These are phyloP conservation scores for Zoanthus solanderi DNA, from an alignment of 92 coral and sea anemone genomes.

Conservation along the genomic window DNA sequence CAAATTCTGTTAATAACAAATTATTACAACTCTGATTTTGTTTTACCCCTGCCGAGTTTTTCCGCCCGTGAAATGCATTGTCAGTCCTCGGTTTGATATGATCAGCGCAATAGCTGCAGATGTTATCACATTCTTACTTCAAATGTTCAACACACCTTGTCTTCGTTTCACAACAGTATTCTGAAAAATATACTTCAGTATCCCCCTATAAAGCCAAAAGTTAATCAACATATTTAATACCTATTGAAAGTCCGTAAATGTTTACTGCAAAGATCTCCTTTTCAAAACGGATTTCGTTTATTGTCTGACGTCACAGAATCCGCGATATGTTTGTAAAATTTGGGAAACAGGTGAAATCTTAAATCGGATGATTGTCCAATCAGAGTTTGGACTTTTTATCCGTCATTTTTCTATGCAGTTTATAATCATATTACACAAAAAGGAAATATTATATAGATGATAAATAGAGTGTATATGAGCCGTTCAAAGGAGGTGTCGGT, in stretches of 20 bases:
- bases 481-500: conserved; percentile 14
- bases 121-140: conserved; percentile 8
- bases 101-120: conserved; percentile 8
- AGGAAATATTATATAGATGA: background rate
- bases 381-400: conserved; percentile 25
- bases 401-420: conserved; percentile 29
- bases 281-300: background rate
- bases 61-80: conserved; percentile 45
- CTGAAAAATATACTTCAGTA: background rate
- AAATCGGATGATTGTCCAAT: conserved; percentile 17
- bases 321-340: background rate
- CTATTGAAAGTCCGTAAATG: background rate
- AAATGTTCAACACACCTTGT: conserved; percentile 18
- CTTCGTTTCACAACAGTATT: background rate
- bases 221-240: background rate
- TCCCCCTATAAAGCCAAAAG: background rate
- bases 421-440: conserved; percentile 28
- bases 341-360: conserved; percentile 27
- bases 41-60: conserved; percentile 1
- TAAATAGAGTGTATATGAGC: conserved; percentile 3
- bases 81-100: conserved; percentile 5
- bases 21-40: background rate
- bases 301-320: conserved; percentile 6
- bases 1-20: background rate
- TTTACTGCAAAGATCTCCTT: background rate